Evolutionary conservation across 2,888 invertebrate genomes (phyloP), one percentile per base, ranked within the genome.

Genomic region (Crocallis elinguaria): DNA sequence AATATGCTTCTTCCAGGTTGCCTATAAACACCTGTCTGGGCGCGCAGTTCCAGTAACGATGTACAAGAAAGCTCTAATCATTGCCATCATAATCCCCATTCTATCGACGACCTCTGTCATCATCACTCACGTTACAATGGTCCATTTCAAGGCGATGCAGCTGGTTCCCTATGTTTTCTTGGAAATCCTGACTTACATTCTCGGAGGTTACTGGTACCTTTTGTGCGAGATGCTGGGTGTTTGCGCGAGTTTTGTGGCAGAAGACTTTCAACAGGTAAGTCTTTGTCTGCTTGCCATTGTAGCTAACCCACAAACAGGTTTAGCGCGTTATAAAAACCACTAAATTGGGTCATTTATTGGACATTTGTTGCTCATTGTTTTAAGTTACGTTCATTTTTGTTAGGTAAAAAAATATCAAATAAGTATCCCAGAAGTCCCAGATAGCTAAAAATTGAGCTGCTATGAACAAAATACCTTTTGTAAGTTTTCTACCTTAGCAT

Each of bases 181-280:
- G 64, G 95, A 95, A 71, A 94, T 94, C 35, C 75, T 95, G 35
- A 95, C 94, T 0, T 95, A 94, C 60, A 90, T 95, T 74, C 77
- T 95, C 33, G 95, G 95, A 0, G 95, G 94, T 0, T 94, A 94
- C 77, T 95, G 95, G 95, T 95, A 93, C 68, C 83, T 95, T 0
- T 90, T 94, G 9, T 95, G 95, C 62, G 93, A 94, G 69, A 88
- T 93, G 0, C 86, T 95, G 12, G 95, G 94, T 57, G 84, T 87
- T 11, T 93, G 94, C 3, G 95, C 95, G 0, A 93, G 92, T 59
- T 86, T 94, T 16, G 77, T 95, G 30, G 94, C 95, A 1, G 94
- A 94, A 52, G 94, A 95, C 69, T 95, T 95, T 73, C 94, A 95
- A 79, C 88, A 85, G 82, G 93, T 93, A 64, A 36, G 62, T 55